Percentiles rank a stretch among this genome's conserved stretches.
These are phyloP conservation scores for Saccopteryx leptura DNA, from an alignment of 2,113 vertebrate genomes.

Conservation along the genomic window DNA sequence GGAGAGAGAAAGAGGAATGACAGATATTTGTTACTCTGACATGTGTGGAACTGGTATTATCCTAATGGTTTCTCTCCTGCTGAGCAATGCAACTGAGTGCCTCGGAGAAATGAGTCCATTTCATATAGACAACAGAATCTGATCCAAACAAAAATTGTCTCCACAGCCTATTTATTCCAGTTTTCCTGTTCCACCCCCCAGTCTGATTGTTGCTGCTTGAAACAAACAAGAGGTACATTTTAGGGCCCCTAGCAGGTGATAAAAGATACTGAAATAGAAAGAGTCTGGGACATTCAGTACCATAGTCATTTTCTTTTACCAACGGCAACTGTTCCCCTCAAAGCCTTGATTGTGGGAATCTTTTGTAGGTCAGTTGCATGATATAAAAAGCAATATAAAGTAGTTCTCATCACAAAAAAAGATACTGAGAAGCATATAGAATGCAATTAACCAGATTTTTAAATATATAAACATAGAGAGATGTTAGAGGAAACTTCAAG, in stretches of 20 bases:
- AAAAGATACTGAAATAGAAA: constrained; percentile 73
- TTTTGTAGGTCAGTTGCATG: constrained; percentile 74
- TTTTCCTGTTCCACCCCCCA: constrained; percentile 20
- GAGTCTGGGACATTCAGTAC: constrained; percentile 72
- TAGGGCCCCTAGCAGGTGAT: constrained; percentile 52
- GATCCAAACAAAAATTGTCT: constrained; percentile 85
- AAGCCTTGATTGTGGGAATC: constrained; percentile 79
- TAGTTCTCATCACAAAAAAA: constrained; percentile 25
- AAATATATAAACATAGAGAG: background rate
- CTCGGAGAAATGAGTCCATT: constrained; percentile 80
- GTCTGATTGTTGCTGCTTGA: constrained; percentile 82
- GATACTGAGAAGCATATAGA: constrained; percentile 46
- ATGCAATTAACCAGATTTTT: background rate
- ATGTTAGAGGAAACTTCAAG: background rate
- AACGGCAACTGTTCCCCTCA: constrained; percentile 75
- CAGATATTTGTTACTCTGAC: constrained; percentile 61
- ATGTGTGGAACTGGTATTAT: constrained; percentile 63
- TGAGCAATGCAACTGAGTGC: constrained; percentile 64
- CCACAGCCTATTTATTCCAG: constrained; percentile 79
- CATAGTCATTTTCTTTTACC: constrained; percentile 86
- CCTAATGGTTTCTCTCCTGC: constrained; percentile 70
- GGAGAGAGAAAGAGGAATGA: background rate
- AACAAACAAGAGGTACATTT: constrained; percentile 80
- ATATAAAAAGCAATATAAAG: constrained; percentile 66
- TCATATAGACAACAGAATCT: constrained; percentile 79